Percentiles rank a stretch among this genome's conserved stretches.
phyloP scores from a whole-genome alignment of 1,140 invertebrate genomes.

The Orchesella cincta region DNA sequence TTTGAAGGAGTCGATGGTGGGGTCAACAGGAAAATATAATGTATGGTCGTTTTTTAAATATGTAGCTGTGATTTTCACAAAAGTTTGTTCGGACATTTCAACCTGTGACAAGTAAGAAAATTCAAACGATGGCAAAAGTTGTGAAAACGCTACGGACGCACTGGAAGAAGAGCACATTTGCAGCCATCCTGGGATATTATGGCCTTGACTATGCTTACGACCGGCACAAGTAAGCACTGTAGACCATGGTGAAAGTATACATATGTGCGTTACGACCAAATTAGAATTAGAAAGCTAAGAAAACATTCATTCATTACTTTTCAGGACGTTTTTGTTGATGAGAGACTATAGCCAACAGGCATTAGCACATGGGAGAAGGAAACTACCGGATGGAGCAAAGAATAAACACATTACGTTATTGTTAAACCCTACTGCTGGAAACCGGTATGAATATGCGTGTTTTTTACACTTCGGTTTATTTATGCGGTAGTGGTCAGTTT shows the following conservation, averaged over 20 bases:
- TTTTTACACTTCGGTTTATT: too few relatives aligned
- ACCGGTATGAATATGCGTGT: conserved; percentile 66
- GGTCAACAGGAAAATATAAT: too few relatives aligned
- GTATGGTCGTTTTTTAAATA: too few relatives aligned
- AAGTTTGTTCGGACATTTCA: too few relatives aligned
- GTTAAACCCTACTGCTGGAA: conserved; percentile 84
- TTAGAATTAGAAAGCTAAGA: neutral
- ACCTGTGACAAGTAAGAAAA: too few relatives aligned
- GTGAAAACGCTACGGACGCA: conserved; percentile 71
- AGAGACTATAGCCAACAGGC: conserved; percentile 73
- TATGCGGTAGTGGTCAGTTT: too few relatives aligned
- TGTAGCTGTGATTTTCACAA: too few relatives aligned
- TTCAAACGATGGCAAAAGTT: conserved; percentile 58
- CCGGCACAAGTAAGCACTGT: conserved; percentile 72
- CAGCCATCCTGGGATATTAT: conserved; percentile 64
- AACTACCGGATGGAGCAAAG: conserved; percentile 63
- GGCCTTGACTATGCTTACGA: conserved; percentile 67
- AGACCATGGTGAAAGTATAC: conserved; percentile 54
- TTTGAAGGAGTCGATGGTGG: too few relatives aligned
- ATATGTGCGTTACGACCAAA: neutral
- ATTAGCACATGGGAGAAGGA: conserved; percentile 67
- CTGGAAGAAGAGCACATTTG: conserved; percentile 78
- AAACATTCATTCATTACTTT: conserved; percentile 52
- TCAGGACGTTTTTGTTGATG: conserved; percentile 73
- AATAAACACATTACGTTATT: conserved; percentile 81